Percentiles rank a stretch among this genome's conserved stretches.
Evolutionary conservation across 2,888 invertebrate species (phyloP).

Genomic region (Keiferia lycopersicella): DNA sequence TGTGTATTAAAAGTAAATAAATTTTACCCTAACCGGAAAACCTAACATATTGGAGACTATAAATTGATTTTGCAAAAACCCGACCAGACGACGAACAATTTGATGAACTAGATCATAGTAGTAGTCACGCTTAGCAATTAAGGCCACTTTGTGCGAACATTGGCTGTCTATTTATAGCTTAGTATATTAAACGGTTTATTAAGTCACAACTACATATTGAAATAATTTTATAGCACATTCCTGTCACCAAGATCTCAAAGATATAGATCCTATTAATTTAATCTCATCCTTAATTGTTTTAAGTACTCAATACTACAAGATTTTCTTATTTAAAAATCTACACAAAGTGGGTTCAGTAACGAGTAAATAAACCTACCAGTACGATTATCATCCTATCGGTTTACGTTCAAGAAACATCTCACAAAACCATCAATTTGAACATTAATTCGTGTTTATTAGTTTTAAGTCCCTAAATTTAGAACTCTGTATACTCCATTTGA

Average conservation of each 20-base stretch:
- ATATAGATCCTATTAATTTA: too few species aligned
- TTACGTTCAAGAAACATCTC: conserved; percentile 17
- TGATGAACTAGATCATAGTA: conserved; percentile 50
- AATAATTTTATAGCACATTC: too few species aligned
- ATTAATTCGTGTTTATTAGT: conserved; percentile 9
- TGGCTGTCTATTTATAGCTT: conserved; percentile 12
- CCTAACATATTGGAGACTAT: neutral
- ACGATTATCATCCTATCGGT: conserved; percentile 17
- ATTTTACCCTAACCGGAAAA: too few species aligned
- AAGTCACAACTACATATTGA: too few species aligned
- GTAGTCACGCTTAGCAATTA: conserved; percentile 63
- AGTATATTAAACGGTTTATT: neutral
- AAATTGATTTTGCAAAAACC: conserved; percentile 9
- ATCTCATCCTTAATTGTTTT: too few species aligned
- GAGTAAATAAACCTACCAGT: too few species aligned
- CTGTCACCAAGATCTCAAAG: too few species aligned
- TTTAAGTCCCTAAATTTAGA: conserved; percentile 13
- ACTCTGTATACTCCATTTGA: neutral
- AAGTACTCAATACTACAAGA: too few species aligned
- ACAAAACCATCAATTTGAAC: conserved; percentile 18
- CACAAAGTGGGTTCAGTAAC: too few species aligned
- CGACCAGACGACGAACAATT: conserved; percentile 33
- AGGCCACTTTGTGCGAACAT: conserved; percentile 57
- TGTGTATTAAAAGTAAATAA: too few species aligned
- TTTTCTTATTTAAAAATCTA: too few species aligned